Base-by-base conservation (phyloP, 1,140 invertebrate species). In the Phortica variegata region DNA sequence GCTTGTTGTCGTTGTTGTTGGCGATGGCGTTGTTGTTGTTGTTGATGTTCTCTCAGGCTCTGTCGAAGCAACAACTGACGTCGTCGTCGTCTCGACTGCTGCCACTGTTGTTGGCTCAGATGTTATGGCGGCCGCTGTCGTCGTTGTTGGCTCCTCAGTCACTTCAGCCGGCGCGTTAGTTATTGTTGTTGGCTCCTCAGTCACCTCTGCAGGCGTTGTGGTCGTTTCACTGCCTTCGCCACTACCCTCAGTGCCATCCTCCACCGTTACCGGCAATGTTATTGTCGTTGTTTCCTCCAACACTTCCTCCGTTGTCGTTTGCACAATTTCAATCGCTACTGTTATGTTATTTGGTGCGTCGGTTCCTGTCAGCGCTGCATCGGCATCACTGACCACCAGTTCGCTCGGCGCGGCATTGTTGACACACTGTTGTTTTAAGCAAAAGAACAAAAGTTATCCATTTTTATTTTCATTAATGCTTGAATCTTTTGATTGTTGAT, bases 41-140 rank as follows among this genome's bases (percentile, higher is more conserved):
- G 18, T 17, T 12, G 36, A 15, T 7, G 51, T 17, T 5, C 32
- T 48, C 21, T 40, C 52, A 6, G 54, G 39, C 10, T 54, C 45
- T 8, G 32, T 5, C 9, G 40, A 23, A 13, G 18, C 23, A 6
- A 47, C 47, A 0, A 49, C 18, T 20, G 52, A 48, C 5, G 49
- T 49, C 1, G 43, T 20, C 12, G 16, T 16, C n/a, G 17, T 45
- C 3, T 45, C 54, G 34, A 16, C 21, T 23, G 39, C 21, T 13
- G 19, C 23, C 4, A 29, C 45, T 29, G 43, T 41, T 12, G 15
- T 7, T 13, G 43, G 46, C 3, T 40, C 52, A 3, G 18, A 21
- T 6, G 38, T 3, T 29, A 10, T 56, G 58, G 62, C 56, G 58
- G 34, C 53, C 66, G 49, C 61, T 66, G n/a, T 60, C 58, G 10